Base-by-base conservation (phyloP, 2,113 vertebrate genomes). In the Aptenodytes forsteri region DNA sequence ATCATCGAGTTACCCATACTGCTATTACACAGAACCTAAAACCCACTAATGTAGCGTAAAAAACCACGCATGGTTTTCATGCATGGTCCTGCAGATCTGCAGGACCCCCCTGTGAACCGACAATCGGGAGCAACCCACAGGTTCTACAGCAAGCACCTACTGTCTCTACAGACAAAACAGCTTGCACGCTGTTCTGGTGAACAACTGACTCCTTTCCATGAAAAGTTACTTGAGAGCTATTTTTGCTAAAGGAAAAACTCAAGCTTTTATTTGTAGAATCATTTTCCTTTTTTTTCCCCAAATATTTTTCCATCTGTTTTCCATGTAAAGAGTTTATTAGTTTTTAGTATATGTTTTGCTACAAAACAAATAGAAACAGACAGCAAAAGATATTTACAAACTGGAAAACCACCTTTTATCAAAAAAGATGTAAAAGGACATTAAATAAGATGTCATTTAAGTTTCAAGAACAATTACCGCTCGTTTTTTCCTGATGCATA, bases 401-500 rank as follows among this genome's bases (percentile, higher is more conserved):
- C n/a, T n/a, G n/a, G n/a, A n/a, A n/a, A n/a, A n/a, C n/a, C n/a
- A n/a, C n/a, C n/a, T n/a, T n/a, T n/a, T n/a, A n/a, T n/a, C n/a
- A n/a, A n/a, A n/a, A n/a, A n/a, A n/a, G n/a, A n/a, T n/a, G n/a
- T n/a, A n/a, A n/a, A n/a, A n/a, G n/a, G n/a, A n/a, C n/a, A n/a
- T n/a, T n/a, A n/a, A n/a, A n/a, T n/a, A n/a, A n/a, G n/a, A n/a
- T n/a, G n/a, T 52, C 10, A 25, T 11, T 30, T 14, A 18, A 15
- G 34, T 69, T 32, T 75, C 30, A 52, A 6, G n/a, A 21, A 9
- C 14, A 42, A 58, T 91, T 98, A 98, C 98, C 98, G 14, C 93
- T 95, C 42, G 16, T 90, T n/a, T 98, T 97, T 34, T 98, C 72
- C 83, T 97, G 98, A 47, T 99, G 99, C 99, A 99, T 98, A 4